phyloP scores from a whole-genome alignment of 2,888 invertebrate genomes.

The Cephus rjabovi region DNA sequence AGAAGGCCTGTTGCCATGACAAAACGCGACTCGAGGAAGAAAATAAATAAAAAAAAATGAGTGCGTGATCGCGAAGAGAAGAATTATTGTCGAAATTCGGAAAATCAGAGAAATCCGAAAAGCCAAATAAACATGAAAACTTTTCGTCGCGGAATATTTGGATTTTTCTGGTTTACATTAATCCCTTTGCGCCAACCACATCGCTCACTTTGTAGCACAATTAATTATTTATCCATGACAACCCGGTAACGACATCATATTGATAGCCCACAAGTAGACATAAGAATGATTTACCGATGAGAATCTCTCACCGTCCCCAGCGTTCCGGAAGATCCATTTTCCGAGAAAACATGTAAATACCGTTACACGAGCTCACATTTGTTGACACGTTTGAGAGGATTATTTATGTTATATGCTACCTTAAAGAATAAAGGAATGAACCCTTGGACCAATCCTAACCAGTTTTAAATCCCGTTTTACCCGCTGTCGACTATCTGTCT shows the following conservation, averaged over 20 bases:
- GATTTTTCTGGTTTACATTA: no score
- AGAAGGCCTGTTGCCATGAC: no score
- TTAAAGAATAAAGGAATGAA: constrained; percentile 25
- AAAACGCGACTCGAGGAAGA: no score
- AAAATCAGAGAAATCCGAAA: not conserved
- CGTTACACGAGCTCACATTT: constrained; percentile 19
- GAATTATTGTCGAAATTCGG: not conserved
- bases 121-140: no score
- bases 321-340: constrained; percentile 5
- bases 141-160: no score
- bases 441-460: constrained; percentile 25
- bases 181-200: not conserved
- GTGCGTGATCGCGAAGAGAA: constrained; percentile 1
- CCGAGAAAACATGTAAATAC: constrained; percentile 17
- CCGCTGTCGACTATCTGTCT: no score
- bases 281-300: not conserved
- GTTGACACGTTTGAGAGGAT: constrained; percentile 24
- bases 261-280: not conserved
- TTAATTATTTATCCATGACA: not conserved
- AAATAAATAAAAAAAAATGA: not conserved
- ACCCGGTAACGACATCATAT: not conserved
- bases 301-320: not conserved
- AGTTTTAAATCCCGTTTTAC: constrained; percentile 5
- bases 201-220: not conserved
- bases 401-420: constrained; percentile 19